Base-by-base conservation (phyloP, 2,113 vertebrate species). In the Myrmecophaga tridactyla region DNA sequence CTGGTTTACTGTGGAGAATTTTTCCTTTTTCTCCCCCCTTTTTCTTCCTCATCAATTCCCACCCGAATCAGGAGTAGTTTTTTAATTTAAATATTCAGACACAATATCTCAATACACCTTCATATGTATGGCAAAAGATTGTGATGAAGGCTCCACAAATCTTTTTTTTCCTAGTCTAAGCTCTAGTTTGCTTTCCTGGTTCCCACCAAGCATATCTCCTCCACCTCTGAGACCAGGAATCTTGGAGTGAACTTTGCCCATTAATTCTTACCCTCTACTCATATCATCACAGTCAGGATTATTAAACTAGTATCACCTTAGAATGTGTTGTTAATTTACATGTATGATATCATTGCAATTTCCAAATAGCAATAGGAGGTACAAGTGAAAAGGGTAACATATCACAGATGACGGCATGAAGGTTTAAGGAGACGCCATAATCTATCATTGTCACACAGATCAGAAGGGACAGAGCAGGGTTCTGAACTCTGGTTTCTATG, bases 231-330 rank as follows among this genome's bases (percentile, higher is more conserved):
- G 69, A 86, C 25, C 63, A 92, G 14, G 17, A 87, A 80, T 75
- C 53, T 58, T 73, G 27, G 21, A 46, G 41, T 78, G 34, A 86
- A 80, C 21, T 86, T 83, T 29, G 34, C 27, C 17, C 43, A 83
- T 29, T 63, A 86, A 60, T 84, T 73, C 48, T 89, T 13, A 36
- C 76, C 13, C 17, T 91, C 39, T 72, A 56, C 72, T 77, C 63
- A 46, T 58, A 53, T 29, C 46, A 92, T n/a, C 31, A 89, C 51
- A 86, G 86, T 69, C 73, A 36, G 12, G 6, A 51, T 62, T 82
- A 72, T 77, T 93, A 56, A 89, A 77, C 78, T 58, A 89, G 58
- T 73, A 89, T 29, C 56, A 73, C 2, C 11, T 95, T 90, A n/a
- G 14, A 82, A 89, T 90, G 15, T 67, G 17, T 36, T 84, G 8